These are phyloP conservation scores for Meganola albula DNA, from an alignment of 2,888 invertebrate genomes.

Conservation along the genomic window DNA sequence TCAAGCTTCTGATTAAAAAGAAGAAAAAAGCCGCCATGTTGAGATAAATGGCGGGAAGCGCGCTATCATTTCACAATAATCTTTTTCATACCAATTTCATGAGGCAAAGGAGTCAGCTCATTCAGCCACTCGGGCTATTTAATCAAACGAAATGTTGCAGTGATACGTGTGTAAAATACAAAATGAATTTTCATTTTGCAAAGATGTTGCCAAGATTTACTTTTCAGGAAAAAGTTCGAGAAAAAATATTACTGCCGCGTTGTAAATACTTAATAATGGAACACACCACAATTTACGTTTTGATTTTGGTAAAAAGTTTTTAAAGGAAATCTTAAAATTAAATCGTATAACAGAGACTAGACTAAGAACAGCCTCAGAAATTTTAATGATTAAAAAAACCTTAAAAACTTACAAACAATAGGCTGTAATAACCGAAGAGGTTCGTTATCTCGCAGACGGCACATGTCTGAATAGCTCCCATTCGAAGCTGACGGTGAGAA, in stretches of 20 bases:
- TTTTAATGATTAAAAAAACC: slow-evolving; percentile 16
- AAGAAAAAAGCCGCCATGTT: slow-evolving; percentile 25
- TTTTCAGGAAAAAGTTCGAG: no score
- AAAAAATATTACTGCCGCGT: no score
- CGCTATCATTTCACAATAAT: slow-evolving; percentile 32
- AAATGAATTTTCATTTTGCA: slow-evolving; percentile 5
- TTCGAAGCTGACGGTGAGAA: slow-evolving; percentile 41
- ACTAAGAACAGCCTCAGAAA: slow-evolving; percentile 13
- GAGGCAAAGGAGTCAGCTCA: slow-evolving; percentile 31
- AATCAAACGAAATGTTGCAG: slow-evolving; percentile 37
- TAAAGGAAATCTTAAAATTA: no score
- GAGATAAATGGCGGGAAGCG: slow-evolving; percentile 28
- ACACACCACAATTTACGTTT: no score
- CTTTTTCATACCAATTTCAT: slow-evolving; percentile 35
- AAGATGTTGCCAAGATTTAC: no score
- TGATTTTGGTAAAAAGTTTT: no score
- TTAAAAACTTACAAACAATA: slow-evolving; percentile 38
- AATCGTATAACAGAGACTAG: not conserved
- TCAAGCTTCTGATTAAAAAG: slow-evolving; percentile 23
- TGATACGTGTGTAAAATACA: slow-evolving; percentile 4
- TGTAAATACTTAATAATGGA: no score
- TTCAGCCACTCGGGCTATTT: slow-evolving; percentile 34
- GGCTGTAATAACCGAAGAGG: slow-evolving; percentile 62
- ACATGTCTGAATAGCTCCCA: slow-evolving; percentile 61
- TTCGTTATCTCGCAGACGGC: slow-evolving; percentile 66